Evolutionary conservation across 1,140 invertebrate genomes (phyloP).

Genomic region (Eumaeus atala): DNA sequence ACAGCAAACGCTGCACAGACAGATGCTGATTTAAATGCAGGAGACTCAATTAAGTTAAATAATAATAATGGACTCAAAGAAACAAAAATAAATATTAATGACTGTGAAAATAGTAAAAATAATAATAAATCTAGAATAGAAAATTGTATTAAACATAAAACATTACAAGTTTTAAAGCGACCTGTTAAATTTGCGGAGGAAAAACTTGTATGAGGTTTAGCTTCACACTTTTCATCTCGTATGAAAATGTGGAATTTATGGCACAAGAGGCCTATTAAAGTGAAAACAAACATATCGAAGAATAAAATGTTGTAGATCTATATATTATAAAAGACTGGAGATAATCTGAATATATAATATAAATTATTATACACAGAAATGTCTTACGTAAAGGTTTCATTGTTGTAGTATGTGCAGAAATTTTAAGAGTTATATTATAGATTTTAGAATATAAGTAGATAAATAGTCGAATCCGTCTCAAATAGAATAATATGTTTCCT

Average conservation of each 20-base stretch:
- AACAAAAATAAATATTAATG: slow-evolving; percentile 30
- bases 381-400: slow-evolving; percentile 28
- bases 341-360: slow-evolving; percentile 26
- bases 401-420: slow-evolving; percentile 28
- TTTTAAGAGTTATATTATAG: slow-evolving; percentile 20
- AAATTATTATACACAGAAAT: slow-evolving; percentile 9
- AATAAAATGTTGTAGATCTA: slow-evolving; percentile 54
- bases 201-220: slow-evolving; percentile 67
- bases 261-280: slow-evolving; percentile 35
- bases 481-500: slow-evolving; percentile 37
- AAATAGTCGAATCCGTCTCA: slow-evolving; percentile 53
- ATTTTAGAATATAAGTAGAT: slow-evolving; percentile 18
- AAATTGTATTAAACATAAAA: slow-evolving; percentile 32
- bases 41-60: slow-evolving; percentile 31
- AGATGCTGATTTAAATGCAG: slow-evolving; percentile 37
- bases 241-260: slow-evolving; percentile 44
- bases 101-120: slow-evolving; percentile 42
- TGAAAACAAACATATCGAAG: slow-evolving; percentile 58
- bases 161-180: slow-evolving; percentile 39
- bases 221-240: slow-evolving; percentile 44
- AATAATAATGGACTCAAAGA: slow-evolving; percentile 51
- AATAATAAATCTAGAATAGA: slow-evolving; percentile 42
- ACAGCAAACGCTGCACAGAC: slow-evolving; percentile 23
- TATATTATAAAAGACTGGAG: slow-evolving; percentile 44
- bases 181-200: slow-evolving; percentile 64